Evolutionary conservation across 2,113 vertebrate species (phyloP).

Genomic region (Mesitornis unicolor): DNA sequence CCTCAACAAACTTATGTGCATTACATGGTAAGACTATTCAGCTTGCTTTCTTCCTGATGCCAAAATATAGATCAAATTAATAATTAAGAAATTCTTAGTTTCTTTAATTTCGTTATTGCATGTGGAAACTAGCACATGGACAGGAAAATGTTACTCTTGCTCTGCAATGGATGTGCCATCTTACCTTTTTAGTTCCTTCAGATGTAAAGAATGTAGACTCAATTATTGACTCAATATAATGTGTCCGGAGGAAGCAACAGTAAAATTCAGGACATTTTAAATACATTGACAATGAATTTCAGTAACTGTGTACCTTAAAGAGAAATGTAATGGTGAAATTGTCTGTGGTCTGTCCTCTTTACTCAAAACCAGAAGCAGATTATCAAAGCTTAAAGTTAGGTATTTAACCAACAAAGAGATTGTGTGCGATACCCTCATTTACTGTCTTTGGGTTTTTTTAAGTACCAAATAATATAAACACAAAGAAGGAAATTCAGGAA

Average conservation of each 20-base stretch:
- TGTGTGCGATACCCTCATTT: not conserved
- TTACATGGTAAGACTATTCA: not conserved
- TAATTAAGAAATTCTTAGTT: not conserved
- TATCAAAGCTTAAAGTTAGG: not conserved
- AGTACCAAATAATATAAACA: not conserved
- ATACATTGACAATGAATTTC: not conserved
- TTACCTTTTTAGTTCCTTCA: not conserved
- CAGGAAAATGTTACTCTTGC: not conserved
- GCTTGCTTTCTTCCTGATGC: not conserved
- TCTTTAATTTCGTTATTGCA: not conserved
- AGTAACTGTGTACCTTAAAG: not conserved
- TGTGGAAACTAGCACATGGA: not conserved
- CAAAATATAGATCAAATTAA: not conserved
- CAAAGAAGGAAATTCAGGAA: not conserved
- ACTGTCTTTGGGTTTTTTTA: accelerated
- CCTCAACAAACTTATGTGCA: not conserved
- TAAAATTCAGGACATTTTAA: not conserved
- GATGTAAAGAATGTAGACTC: not conserved
- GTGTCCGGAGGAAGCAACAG: not conserved
- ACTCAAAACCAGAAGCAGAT: not conserved
- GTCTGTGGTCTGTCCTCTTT: not conserved
- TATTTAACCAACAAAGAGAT: not conserved
- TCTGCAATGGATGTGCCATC: not conserved
- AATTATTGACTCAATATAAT: no score
- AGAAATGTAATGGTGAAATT: not conserved